These are phyloP conservation scores for Arge pagana DNA, from an alignment of 2,888 invertebrate species.

Conservation along the genomic window DNA sequence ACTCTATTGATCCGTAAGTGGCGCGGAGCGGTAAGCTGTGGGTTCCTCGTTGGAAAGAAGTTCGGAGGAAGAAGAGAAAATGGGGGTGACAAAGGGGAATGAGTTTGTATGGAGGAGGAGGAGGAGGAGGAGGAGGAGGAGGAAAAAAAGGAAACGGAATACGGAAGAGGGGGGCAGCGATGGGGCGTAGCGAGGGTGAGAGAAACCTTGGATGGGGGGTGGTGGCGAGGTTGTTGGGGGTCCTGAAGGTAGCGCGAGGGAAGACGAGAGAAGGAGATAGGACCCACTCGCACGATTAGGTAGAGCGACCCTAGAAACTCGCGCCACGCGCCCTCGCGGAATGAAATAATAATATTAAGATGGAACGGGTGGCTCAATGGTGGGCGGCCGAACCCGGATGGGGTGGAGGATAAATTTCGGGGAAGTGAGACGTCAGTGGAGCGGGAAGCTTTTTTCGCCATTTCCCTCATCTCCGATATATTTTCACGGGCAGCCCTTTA, in stretches of 20 bases:
- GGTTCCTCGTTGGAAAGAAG: slow-evolving; percentile 14
- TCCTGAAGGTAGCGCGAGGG: slow-evolving; percentile 4
- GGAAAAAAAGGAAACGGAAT: too few species aligned
- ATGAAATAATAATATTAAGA: slow-evolving; percentile 58
- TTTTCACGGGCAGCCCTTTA: too few species aligned
- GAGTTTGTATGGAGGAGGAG: slow-evolving; percentile 28
- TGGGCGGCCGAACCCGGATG: slow-evolving; percentile 12
- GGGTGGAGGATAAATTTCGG: neutral
- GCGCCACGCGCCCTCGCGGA: slow-evolving; percentile 39
- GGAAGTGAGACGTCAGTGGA: slow-evolving; percentile 40
- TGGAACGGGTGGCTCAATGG: slow-evolving; percentile 41
- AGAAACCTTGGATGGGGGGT: too few species aligned
- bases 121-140: slow-evolving; percentile 7
- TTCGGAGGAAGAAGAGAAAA: slow-evolving; percentile 26
- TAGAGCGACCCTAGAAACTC: slow-evolving; percentile 39
- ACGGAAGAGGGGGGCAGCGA: slow-evolving; percentile 27
- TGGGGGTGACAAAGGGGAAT: slow-evolving; percentile 32
- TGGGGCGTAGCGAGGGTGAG: too few species aligned
- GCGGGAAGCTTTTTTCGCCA: slow-evolving; percentile 50
- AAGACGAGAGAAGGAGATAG: slow-evolving; percentile 28
- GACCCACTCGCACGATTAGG: slow-evolving; percentile 43
- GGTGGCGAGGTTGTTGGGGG: neutral
- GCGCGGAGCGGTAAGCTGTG: slow-evolving; percentile 38
- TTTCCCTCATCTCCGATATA: slow-evolving; percentile 38
- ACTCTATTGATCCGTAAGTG: slow-evolving; percentile 56